These are phyloP conservation scores for Chaetodon auriga DNA, from an alignment of 2,113 vertebrate species.

Conservation along the genomic window DNA sequence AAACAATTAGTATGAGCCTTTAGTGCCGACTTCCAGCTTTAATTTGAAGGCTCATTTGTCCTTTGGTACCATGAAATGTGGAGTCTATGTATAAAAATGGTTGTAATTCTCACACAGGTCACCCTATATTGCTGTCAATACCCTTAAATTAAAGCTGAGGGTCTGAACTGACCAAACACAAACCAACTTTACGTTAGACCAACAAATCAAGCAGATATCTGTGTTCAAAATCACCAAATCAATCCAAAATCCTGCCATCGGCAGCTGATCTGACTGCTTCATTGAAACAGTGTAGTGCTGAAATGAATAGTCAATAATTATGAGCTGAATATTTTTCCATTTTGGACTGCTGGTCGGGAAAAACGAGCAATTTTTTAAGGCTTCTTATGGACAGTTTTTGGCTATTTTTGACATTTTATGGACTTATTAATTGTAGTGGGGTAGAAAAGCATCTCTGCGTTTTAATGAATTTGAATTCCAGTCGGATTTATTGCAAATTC, in stretches of 20 bases:
- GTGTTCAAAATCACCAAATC: not conserved
- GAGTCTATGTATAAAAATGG: not conserved
- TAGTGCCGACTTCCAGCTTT: not conserved
- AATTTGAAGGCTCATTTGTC: not conserved
- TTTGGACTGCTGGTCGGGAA: not conserved
- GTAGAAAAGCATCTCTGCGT: not conserved
- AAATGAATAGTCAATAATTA: not conserved
- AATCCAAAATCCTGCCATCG: not conserved
- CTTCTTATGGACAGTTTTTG: not conserved
- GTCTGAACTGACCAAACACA: not conserved
- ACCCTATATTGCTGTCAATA: no score
- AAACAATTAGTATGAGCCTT: not conserved
- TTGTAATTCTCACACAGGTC: no score
- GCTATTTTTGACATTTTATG: not conserved
- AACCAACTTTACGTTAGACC: not conserved
- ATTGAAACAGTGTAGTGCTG: not conserved
- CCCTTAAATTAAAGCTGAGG: not conserved
- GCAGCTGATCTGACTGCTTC: not conserved
- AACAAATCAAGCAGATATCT: not conserved
- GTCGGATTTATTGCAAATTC: not conserved
- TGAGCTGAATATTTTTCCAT: not conserved
- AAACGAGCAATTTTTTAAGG: not conserved
- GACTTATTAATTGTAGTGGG: not conserved
- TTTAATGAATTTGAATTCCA: not conserved
- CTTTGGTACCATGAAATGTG: not conserved